Conservation (phyloP, 2,888 invertebrate species). For the Morinoia aosen region DNA sequence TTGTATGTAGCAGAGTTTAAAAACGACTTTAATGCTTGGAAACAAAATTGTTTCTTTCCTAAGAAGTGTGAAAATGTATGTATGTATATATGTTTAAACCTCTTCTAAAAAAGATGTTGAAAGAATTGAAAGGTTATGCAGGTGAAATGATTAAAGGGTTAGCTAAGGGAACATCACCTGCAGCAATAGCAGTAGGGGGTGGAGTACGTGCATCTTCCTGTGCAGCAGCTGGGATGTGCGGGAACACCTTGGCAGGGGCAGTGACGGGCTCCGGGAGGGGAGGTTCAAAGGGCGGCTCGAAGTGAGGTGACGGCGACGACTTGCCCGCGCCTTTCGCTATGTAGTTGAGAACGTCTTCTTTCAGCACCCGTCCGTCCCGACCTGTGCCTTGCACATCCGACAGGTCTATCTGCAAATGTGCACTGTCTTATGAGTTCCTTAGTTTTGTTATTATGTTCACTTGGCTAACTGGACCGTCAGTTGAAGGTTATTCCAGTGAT, state of each 20-base stretch:
- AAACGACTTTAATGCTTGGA: too few species aligned
- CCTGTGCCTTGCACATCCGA: conserved; percentile 83
- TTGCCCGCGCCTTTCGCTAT: conserved; percentile 71
- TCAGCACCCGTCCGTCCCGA: conserved; percentile 89
- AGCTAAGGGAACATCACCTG: neutral
- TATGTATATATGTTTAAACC: too few species aligned
- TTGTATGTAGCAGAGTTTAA: too few species aligned
- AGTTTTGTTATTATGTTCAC: neutral
- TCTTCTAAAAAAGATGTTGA: too few species aligned
- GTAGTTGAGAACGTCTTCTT: conserved; percentile 90
- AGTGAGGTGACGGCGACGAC: conserved; percentile 54
- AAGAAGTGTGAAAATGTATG: too few species aligned
- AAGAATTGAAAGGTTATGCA: too few species aligned
- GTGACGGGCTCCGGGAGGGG: conserved; percentile 57
- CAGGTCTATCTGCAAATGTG: conserved; percentile 77
- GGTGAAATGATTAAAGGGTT: too few species aligned
- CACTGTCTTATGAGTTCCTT: neutral
- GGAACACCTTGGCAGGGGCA: conserved; percentile 58
- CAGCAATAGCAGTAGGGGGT: conserved; percentile 70
- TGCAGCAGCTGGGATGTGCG: conserved; percentile 65
- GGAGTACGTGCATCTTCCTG: conserved; percentile 76
- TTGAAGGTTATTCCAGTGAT: too few species aligned
- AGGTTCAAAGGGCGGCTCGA: conserved; percentile 58
- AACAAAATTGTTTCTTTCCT: too few species aligned
- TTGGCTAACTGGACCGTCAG: neutral